Conservation (phyloP, 1,140 invertebrate species). For the Drosophila pseudoobscura region DNA sequence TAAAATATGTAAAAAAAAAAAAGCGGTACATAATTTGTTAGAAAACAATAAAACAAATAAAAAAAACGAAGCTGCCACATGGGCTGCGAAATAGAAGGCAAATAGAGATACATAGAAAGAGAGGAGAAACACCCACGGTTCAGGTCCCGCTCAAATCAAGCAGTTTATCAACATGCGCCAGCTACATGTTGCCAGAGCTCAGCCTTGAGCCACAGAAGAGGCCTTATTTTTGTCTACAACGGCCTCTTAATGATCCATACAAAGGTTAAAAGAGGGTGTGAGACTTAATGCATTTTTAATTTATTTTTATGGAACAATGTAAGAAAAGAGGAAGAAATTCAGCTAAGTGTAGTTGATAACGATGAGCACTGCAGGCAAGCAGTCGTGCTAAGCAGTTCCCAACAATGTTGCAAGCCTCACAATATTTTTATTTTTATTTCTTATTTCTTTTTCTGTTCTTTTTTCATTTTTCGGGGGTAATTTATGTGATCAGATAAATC, state of each 20-base stretch:
- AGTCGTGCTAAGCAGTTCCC: no score
- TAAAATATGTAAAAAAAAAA: conserved; percentile 54
- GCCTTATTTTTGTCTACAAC: no score
- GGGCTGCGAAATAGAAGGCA: conserved; percentile 20
- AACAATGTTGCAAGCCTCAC: no score
- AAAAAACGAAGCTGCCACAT: conserved; percentile 51
- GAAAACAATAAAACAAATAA: conserved; percentile 44
- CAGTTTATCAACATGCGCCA: conserved; percentile 18
- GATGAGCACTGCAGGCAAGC: no score
- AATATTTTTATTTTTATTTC: no score
- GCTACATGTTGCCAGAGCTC: not conserved
- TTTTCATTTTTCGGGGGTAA: conserved; percentile 50
- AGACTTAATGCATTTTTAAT: no score
- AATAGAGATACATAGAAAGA: not conserved
- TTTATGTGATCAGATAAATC: conserved; percentile 65
- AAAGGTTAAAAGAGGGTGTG: no score
- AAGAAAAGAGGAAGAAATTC: no score
- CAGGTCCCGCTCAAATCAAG: conserved; percentile 8
- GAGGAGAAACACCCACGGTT: conserved; percentile 20
- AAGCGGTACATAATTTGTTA: conserved; percentile 70
- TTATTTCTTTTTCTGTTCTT: not conserved
- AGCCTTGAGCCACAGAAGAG: no score
- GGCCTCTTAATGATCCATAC: no score
- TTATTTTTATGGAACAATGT: no score
- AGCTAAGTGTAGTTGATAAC: no score